phyloP scores from a whole-genome alignment of 2,797 vertebrate genomes.

The Amniataba percoides region DNA sequence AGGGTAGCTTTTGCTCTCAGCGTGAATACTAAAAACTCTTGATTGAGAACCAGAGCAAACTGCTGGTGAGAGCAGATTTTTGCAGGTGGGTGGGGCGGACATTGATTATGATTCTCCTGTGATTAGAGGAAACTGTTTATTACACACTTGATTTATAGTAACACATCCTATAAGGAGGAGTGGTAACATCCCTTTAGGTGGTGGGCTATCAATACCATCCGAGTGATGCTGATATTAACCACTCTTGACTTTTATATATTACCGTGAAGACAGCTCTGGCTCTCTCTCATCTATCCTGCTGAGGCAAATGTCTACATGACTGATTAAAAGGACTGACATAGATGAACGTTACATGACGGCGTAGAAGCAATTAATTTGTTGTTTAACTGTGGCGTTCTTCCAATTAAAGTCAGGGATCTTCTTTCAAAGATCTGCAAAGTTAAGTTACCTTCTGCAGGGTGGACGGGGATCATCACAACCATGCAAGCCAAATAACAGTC shows the following conservation, averaged over 20 bases:
- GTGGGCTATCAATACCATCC: constrained; percentile 44
- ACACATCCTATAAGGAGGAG: constrained; percentile 25
- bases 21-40: constrained; percentile 34
- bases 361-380: constrained; percentile 51
- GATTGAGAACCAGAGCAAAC: constrained; percentile 64
- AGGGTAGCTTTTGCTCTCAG: constrained; percentile 37
- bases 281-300: constrained; percentile 65
- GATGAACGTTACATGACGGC: constrained; percentile 55
- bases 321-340: constrained; percentile 61
- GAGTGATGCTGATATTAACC: constrained; percentile 54
- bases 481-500: constrained; percentile 95
- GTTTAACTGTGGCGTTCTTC: constrained; percentile 69
- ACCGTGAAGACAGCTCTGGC: constrained; percentile 56
- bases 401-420: constrained; percentile 45
- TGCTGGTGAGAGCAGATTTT: constrained; percentile 13
- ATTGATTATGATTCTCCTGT: constrained; percentile 40
- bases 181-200: constrained; percentile 43
- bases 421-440: constrained; percentile 83
- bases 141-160: constrained; percentile 55
- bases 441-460: constrained; percentile 95
- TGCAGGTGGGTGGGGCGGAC: constrained; percentile 4
- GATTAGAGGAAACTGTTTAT: constrained; percentile 53
- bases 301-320: constrained; percentile 62
- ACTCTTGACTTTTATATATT: constrained; percentile 55
- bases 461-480: constrained; percentile 94